Evolutionary conservation across 2,797 vertebrate genomes (phyloP).

Genomic region (Hippopotamyrus pictus): DNA sequence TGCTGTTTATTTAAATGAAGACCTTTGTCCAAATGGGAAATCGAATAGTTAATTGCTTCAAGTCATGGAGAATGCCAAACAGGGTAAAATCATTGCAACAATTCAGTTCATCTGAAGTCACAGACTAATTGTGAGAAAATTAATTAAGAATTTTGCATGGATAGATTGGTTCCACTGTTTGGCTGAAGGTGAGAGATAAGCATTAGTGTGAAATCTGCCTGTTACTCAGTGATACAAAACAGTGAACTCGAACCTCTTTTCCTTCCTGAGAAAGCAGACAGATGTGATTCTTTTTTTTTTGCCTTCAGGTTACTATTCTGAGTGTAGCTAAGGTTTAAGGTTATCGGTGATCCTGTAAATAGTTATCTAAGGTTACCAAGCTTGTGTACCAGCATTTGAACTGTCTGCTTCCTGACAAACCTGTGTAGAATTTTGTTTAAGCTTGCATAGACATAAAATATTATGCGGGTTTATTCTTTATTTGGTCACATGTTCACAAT

Average conservation of each 20-base stretch:
- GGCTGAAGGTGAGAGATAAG: background rate
- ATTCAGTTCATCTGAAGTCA: background rate
- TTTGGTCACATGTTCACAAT: background rate
- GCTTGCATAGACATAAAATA: background rate
- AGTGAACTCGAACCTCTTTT: background rate
- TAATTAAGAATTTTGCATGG: background rate
- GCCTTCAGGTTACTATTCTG: background rate
- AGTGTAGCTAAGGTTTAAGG: background rate
- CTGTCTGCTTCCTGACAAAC: background rate
- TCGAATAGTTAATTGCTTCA: background rate
- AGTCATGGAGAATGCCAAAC: background rate
- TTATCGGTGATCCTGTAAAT: background rate
- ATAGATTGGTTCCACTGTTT: constrained; percentile 6
- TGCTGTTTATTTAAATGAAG: background rate
- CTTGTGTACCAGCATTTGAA: background rate
- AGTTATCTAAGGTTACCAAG: background rate
- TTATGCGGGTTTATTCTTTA: background rate
- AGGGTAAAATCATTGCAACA: background rate
- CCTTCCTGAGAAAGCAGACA: background rate
- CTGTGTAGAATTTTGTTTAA: background rate
- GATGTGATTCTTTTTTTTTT: background rate
- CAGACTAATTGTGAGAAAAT: constrained; percentile 1
- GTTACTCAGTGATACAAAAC: background rate
- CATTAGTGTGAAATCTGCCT: background rate
- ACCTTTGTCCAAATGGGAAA: background rate